A percentile compares a stretch with the other conserved stretches of the same genome.
Evolutionary conservation across 2,888 invertebrate genomes (phyloP).

Genomic region (Prosopocoilus inquinatus): DNA sequence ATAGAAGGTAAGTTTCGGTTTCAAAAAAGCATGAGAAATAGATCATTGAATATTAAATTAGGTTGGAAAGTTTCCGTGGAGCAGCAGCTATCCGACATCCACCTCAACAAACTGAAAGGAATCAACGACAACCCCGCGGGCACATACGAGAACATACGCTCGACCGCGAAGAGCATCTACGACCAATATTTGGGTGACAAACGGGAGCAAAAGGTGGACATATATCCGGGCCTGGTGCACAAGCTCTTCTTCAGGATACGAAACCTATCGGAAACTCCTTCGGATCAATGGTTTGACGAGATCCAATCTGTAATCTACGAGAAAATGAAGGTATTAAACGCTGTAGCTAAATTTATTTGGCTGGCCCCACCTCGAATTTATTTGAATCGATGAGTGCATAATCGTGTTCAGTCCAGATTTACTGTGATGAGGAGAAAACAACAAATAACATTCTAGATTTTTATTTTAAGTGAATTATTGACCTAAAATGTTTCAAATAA

Average conservation of each 20-base stretch:
- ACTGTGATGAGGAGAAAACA: no score
- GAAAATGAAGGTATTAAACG: conserved; percentile 52
- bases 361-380: neutral
- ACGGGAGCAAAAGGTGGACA: conserved; percentile 60
- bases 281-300: conserved; percentile 81
- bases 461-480: no score
- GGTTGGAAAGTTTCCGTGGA: conserved; percentile 69
- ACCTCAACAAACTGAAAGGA: conserved; percentile 51
- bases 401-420: no score
- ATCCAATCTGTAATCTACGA: conserved; percentile 71
- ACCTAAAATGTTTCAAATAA: no score
- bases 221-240: conserved; percentile 63
- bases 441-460: no score
- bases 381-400: no score
- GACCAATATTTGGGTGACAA: conserved; percentile 76
- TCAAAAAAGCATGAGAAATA: neutral
- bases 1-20: conserved; percentile 58
- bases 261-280: conserved; percentile 57
- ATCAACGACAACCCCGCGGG: conserved; percentile 46
- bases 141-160: conserved; percentile 52
- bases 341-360: neutral
- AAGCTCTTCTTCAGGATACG: conserved; percentile 61
- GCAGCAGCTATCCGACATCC: conserved; percentile 63
- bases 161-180: conserved; percentile 71
- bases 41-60: no score